Evolutionary conservation across 2,113 vertebrate species (phyloP).

Genomic region (Chaetorhynchus papuensis): DNA sequence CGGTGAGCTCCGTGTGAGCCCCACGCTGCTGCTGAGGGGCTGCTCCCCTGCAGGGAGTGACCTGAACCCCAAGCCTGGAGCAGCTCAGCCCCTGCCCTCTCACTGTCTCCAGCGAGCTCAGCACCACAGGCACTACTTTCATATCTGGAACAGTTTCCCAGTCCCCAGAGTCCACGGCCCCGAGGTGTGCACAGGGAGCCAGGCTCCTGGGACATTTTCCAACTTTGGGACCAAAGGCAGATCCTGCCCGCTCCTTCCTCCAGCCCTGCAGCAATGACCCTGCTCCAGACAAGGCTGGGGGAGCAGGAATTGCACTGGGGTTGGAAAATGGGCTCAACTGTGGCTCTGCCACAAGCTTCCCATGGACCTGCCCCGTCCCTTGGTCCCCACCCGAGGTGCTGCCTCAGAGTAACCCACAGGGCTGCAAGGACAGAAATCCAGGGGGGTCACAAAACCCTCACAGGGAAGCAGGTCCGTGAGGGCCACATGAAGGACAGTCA

Average conservation of each 20-base stretch:
- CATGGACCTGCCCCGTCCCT: not conserved
- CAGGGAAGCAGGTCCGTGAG: not conserved
- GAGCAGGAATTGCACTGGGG: no score
- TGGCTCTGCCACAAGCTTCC: not conserved
- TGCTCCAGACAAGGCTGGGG: not conserved
- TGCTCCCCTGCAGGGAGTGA: not conserved
- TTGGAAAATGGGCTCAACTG: not conserved
- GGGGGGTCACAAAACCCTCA: accelerated
- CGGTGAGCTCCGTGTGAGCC: not conserved
- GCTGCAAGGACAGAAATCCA: not conserved
- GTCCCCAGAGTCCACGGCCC: not conserved
- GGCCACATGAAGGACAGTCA: not conserved
- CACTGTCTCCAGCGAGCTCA: not conserved
- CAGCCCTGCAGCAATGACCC: not conserved
- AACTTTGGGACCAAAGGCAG: not conserved
- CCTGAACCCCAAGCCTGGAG: no score
- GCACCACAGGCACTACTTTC: accelerated
- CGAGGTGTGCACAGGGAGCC: accelerated
- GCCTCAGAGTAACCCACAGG: accelerated
- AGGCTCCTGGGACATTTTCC: not conserved
- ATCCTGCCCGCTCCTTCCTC: not conserved
- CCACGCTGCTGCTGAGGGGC: not conserved
- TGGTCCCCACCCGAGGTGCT: accelerated
- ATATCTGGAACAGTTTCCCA: not conserved
- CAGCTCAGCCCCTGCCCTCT: not conserved